These are phyloP conservation scores for Diuraphis noxia DNA, from an alignment of 1,140 invertebrate species.

Conservation along the genomic window DNA sequence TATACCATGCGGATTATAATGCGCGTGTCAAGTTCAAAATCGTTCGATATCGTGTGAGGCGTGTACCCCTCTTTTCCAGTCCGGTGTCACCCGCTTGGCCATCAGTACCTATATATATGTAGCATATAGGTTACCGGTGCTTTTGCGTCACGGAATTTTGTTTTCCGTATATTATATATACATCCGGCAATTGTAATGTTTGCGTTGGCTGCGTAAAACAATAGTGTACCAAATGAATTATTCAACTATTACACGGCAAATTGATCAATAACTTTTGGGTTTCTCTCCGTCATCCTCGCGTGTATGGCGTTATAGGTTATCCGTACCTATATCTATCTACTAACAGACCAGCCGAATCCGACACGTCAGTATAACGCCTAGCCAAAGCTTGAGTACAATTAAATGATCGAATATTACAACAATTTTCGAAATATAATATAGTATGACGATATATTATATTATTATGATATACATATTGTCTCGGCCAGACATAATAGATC, in stretches of 20 bases:
- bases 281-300: not conserved
- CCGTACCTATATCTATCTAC: not conserved
- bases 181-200: conserved; percentile 32
- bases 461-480: not conserved
- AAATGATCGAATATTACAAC: too few species aligned
- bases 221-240: conserved; percentile 39
- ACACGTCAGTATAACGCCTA: too few species aligned
- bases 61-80: not conserved
- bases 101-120: not conserved
- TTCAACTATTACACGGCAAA: conserved; percentile 39
- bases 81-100: not conserved
- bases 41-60: not conserved
- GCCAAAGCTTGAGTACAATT: too few species aligned
- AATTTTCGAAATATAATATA: too few species aligned
- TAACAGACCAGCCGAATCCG: not conserved
- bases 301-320: not conserved
- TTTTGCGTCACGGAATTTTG: conserved; percentile 24
- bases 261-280: conserved; percentile 39
- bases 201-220: conserved; percentile 18
- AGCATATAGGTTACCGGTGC: not conserved
- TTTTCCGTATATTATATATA: not conserved
- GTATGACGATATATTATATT: not conserved
- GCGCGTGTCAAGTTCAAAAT: conserved; percentile 40
- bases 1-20: conserved; percentile 12
- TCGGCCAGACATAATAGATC: not conserved